Evolutionary conservation across 2,113 vertebrate genomes (phyloP).

Genomic region (Thryonomys swinderianus): DNA sequence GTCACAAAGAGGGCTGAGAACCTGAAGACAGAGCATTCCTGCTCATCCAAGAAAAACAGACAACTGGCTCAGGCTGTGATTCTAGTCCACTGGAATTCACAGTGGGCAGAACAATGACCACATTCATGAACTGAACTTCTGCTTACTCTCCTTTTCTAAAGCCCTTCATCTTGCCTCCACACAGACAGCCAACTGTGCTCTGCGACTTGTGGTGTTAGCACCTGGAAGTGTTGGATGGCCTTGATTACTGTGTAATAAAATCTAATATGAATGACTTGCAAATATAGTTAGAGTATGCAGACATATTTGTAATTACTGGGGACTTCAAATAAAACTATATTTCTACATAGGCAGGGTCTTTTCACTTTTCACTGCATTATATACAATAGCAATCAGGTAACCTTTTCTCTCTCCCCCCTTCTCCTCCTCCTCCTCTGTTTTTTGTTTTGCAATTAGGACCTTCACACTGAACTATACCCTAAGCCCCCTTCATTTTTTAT

Average conservation of each 20-base stretch:
- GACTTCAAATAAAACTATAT: neutral
- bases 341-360: neutral
- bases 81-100: slow-evolving; percentile 69
- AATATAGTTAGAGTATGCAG: slow-evolving; percentile 1
- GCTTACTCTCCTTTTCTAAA: slow-evolving; percentile 56
- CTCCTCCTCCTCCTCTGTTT: neutral
- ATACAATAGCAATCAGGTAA: neutral
- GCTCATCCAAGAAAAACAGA: slow-evolving; percentile 73
- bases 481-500: neutral
- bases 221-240: slow-evolving; percentile 39
- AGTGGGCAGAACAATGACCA: slow-evolving; percentile 63
- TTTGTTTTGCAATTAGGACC: neutral
- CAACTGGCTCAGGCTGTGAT: slow-evolving; percentile 56
- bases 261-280: slow-evolving; percentile 38
- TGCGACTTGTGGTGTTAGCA: slow-evolving; percentile 65
- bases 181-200: slow-evolving; percentile 27
- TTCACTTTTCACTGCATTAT: neutral
- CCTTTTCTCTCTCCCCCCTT: neutral
- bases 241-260: slow-evolving; percentile 38
- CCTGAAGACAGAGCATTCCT: slow-evolving; percentile 46
- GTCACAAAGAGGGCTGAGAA: slow-evolving; percentile 60
- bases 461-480: neutral
- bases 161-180: slow-evolving; percentile 57
- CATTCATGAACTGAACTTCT: slow-evolving; percentile 70
- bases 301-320: slow-evolving; percentile 17